Evolutionary conservation across 53 echinoderm and acorn worm species (phyloP).

Genomic region (Henricia sp.): DNA sequence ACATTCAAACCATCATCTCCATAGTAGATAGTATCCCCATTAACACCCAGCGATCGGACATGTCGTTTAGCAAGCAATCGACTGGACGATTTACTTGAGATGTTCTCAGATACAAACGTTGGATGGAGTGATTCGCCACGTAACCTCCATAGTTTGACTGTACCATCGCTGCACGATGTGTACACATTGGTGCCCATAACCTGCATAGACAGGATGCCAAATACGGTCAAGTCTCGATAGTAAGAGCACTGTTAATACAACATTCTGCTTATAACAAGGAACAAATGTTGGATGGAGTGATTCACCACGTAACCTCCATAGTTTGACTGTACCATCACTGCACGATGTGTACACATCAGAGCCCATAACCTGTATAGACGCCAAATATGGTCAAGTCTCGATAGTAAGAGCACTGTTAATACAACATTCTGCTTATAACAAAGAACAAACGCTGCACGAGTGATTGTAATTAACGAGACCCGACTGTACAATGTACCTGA

Average conservation of each 20-base stretch:
- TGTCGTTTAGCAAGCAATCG: constrained; percentile 67
- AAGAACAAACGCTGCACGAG: constrained; percentile 73
- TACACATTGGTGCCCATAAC: constrained; percentile 33
- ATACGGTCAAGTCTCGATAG: not conserved
- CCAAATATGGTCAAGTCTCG: not conserved
- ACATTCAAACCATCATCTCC: constrained; percentile 93
- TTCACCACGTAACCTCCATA: constrained; percentile 76
- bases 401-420: not conserved
- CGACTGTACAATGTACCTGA: constrained; percentile 67
- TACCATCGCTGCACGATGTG: constrained; percentile 75
- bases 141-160: constrained; percentile 85
- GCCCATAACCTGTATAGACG: constrained; percentile 3
- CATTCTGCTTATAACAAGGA: too few species aligned
- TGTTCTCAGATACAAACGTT: constrained; percentile 84
- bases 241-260: too few species aligned
- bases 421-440: too few species aligned
- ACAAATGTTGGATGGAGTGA: constrained; percentile 78
- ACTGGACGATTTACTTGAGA: constrained; percentile 64
- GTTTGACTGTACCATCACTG: constrained; percentile 82
- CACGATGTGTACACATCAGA: constrained; percentile 57
- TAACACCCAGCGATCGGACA: constrained; percentile 67
- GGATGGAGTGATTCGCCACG: constrained; percentile 71
- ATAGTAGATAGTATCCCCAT: constrained; percentile 69
- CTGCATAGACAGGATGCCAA: not conserved
- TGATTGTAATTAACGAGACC: too few species aligned